Evolutionary conservation across 1,140 invertebrate genomes (phyloP).

Genomic region (Drosophila eugracilis): DNA sequence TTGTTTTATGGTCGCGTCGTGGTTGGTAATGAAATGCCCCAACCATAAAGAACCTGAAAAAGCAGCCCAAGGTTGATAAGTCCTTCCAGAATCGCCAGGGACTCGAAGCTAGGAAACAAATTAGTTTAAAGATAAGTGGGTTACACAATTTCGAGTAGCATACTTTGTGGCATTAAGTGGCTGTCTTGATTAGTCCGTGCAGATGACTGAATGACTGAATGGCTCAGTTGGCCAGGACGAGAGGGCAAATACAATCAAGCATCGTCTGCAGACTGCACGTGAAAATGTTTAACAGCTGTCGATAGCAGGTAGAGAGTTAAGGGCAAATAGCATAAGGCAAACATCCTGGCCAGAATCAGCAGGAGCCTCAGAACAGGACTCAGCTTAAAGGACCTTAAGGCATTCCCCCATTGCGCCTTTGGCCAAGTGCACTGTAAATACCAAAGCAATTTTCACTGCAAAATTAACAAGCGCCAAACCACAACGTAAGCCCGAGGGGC

Average conservation of each 20-base stretch:
- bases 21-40: slow-evolving; percentile 49
- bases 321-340: slow-evolving; percentile 50
- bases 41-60: slow-evolving; percentile 21
- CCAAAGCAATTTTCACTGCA: slow-evolving; percentile 78
- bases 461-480: slow-evolving; percentile 80
- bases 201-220: neutral
- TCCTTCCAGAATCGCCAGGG: slow-evolving; percentile 34
- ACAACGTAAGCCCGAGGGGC: slow-evolving; percentile 62
- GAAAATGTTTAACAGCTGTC: slow-evolving; percentile 75
- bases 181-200: slow-evolving; percentile 69
- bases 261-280: slow-evolving; percentile 57
- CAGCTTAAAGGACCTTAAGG: slow-evolving; percentile 13
- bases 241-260: slow-evolving; percentile 69
- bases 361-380: neutral
- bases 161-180: slow-evolving; percentile 66
- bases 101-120: slow-evolving; percentile 54
- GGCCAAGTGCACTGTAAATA: slow-evolving; percentile 80
- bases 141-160: slow-evolving; percentile 74
- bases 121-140: slow-evolving; percentile 80
- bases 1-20: slow-evolving; percentile 76
- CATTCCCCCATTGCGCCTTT: slow-evolving; percentile 65
- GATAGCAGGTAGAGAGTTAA: slow-evolving; percentile 27
- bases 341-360: slow-evolving; percentile 28
- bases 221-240: slow-evolving; percentile 1
- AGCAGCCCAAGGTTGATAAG: slow-evolving; percentile 59